phyloP scores from a whole-genome alignment of 2,797 vertebrate species.

The Calcarius lapponicus region DNA sequence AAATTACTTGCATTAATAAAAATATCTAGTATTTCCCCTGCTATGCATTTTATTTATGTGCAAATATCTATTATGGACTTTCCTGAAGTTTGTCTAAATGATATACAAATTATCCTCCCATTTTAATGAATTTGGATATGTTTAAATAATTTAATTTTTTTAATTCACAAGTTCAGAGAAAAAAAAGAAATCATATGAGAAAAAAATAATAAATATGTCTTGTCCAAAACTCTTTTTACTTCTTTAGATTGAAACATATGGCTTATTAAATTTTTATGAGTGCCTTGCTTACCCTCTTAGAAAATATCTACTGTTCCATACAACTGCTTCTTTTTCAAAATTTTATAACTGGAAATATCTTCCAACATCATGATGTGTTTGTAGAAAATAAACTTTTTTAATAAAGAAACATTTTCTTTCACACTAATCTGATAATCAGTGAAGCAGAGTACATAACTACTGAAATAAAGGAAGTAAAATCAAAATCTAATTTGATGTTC shows the following conservation, averaged over 20 bases:
- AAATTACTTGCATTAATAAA: not conserved
- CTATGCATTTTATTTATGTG: not conserved
- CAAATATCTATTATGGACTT: not conserved
- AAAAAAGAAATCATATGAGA: not conserved
- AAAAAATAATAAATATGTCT: not conserved
- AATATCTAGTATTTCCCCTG: not conserved
- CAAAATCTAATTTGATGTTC: slow-evolving; percentile 16
- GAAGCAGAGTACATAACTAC: not conserved
- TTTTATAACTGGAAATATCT: not conserved
- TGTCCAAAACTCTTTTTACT: not conserved
- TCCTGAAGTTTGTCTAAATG: not conserved
- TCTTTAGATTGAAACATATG: slow-evolving; percentile 8
- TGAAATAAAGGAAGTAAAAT: not conserved
- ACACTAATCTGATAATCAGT: not conserved
- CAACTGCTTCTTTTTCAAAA: not conserved
- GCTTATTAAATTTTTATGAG: slow-evolving; percentile 17
- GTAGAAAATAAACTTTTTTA: not conserved
- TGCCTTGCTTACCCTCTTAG: slow-evolving; percentile 20
- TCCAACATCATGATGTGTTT: not conserved
- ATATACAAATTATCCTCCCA: not conserved
- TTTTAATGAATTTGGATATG: not conserved
- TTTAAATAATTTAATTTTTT: not conserved
- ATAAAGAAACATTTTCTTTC: not conserved
- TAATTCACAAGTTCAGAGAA: not conserved
- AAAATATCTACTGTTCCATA: not conserved